These are phyloP conservation scores for Cebidichthys violaceus DNA, from an alignment of 2,113 vertebrate species.

Conservation along the genomic window DNA sequence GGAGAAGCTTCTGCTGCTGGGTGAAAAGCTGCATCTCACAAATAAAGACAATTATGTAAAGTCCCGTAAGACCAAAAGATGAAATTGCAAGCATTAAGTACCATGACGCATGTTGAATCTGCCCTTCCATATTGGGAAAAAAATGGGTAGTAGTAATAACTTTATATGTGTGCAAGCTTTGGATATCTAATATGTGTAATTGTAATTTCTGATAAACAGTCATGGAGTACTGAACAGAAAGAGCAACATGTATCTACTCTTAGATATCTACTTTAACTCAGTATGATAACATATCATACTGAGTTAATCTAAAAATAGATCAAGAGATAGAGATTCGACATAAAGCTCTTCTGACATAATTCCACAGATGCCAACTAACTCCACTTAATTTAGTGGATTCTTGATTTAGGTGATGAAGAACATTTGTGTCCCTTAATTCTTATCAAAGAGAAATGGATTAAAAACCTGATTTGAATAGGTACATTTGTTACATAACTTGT, in stretches of 20 bases:
- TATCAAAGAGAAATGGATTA: too few species aligned
- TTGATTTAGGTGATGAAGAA: too few species aligned
- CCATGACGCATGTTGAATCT: neutral
- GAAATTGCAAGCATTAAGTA: neutral
- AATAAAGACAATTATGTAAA: neutral
- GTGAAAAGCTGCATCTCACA: neutral
- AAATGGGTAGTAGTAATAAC: neutral
- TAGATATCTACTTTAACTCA: neutral
- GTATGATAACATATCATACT: too few species aligned
- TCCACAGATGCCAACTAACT: too few species aligned
- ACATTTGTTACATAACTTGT: too few species aligned
- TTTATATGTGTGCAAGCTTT: neutral
- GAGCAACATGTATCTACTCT: neutral
- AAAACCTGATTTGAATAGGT: too few species aligned
- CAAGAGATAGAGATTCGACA: neutral
- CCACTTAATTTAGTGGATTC: too few species aligned
- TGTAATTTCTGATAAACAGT: neutral
- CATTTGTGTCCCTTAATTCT: too few species aligned
- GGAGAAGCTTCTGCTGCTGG: neutral
- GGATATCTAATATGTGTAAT: neutral
- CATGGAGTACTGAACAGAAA: neutral
- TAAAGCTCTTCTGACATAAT: too few species aligned
- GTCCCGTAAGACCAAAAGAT: neutral
- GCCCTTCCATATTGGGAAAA: neutral
- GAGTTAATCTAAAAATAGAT: neutral